Percentiles rank a stretch among this genome's conserved stretches.
These are phyloP conservation scores for Steinernema scapterisci DNA, from an alignment of 2,888 invertebrate species.

Conservation along the genomic window DNA sequence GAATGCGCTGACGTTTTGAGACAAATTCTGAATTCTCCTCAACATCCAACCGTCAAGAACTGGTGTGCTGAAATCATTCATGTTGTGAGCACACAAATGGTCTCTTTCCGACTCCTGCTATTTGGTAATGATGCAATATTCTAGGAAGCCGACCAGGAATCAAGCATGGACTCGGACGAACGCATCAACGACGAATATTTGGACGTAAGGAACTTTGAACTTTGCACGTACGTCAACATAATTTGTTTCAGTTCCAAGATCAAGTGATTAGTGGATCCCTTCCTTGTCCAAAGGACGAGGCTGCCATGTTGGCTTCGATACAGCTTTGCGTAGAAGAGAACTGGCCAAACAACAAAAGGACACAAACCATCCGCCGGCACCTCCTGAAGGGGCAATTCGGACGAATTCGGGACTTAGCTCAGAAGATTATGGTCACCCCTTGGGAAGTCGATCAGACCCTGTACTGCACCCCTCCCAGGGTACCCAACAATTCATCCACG, in stretches of 20 bases:
- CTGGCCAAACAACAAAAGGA: slow-evolving; percentile 69
- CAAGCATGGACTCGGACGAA: slow-evolving; percentile 69
- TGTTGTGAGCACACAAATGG: slow-evolving; percentile 58
- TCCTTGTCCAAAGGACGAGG: slow-evolving; percentile 75
- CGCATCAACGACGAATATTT: slow-evolving; percentile 71
- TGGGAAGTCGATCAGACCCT: slow-evolving; percentile 65
- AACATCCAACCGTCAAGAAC: slow-evolving; percentile 65
- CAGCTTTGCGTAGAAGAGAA: slow-evolving; percentile 74
- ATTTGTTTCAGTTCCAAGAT: slow-evolving; percentile 72
- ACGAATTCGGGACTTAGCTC: slow-evolving; percentile 64
- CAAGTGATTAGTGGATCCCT: slow-evolving; percentile 73
- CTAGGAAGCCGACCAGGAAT: slow-evolving; percentile 69
- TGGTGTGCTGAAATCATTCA: slow-evolving; percentile 66
- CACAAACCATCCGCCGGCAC: slow-evolving; percentile 65
- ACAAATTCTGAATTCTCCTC: slow-evolving; percentile 65
- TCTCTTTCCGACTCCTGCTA: neutral
- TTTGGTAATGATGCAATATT: slow-evolving; percentile 1
- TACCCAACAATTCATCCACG: neutral
- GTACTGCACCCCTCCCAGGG: slow-evolving; percentile 62
- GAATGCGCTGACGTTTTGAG: slow-evolving; percentile 63
- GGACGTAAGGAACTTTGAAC: slow-evolving; percentile 68
- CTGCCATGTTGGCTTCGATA: slow-evolving; percentile 74
- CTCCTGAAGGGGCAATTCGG: slow-evolving; percentile 67
- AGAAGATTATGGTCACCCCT: slow-evolving; percentile 67
- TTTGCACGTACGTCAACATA: neutral